A percentile compares a stretch with the other conserved stretches of the same genome.
Conservation (phyloP, 2,888 invertebrate genomes). For the Drepanosiphum platanoidis region DNA sequence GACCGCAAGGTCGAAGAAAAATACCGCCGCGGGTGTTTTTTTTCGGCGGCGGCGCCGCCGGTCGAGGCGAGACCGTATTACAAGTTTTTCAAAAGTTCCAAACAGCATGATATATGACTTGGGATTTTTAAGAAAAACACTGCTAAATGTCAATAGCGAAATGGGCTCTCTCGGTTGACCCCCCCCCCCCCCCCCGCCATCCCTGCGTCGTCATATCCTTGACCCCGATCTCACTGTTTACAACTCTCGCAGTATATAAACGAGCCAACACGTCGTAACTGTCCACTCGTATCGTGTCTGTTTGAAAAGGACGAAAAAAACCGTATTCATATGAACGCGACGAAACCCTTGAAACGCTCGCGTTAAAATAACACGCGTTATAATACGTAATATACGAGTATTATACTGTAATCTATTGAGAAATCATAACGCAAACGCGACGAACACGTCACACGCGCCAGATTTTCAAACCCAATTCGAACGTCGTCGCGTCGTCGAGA, state of each 20-base stretch:
- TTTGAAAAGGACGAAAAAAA: background rate
- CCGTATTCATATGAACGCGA: too few relatives aligned
- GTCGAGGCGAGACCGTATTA: too few relatives aligned
- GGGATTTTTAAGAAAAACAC: too few relatives aligned
- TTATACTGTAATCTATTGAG: background rate
- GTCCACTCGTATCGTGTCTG: background rate
- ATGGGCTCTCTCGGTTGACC: too few relatives aligned
- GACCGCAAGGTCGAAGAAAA: background rate
- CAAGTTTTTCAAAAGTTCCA: too few relatives aligned
- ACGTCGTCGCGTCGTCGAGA: too few relatives aligned
- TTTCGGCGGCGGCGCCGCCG: too few relatives aligned
- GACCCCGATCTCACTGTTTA: background rate
- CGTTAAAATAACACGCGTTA: background rate
- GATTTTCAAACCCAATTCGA: background rate
- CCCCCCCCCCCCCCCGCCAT: background rate
- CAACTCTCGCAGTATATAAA: background rate
- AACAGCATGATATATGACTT: too few relatives aligned
- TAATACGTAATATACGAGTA: too few relatives aligned
- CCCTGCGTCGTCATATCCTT: background rate
- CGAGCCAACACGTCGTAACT: background rate
- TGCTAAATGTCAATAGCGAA: too few relatives aligned
- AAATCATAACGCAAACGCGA: background rate
- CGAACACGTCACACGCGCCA: background rate
- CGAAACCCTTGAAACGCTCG: background rate
- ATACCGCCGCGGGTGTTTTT: too few relatives aligned